Evolutionary conservation across 2,113 vertebrate species (phyloP).

Genomic region (Chlamydotis undulata): DNA sequence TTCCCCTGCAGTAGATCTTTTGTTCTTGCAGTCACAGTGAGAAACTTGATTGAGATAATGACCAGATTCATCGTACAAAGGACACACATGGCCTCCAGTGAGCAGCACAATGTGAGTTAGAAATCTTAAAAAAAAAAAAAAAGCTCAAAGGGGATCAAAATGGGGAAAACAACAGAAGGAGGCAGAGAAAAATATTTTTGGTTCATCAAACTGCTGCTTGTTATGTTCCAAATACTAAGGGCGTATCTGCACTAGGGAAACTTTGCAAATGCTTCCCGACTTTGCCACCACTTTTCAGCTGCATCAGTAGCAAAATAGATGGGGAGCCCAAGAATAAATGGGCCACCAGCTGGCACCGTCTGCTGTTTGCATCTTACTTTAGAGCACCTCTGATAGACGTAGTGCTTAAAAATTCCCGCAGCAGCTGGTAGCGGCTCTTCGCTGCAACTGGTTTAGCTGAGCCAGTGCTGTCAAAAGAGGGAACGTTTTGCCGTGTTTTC

Average conservation of each 20-base stretch:
- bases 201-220: conserved; percentile 56
- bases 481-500: conserved; percentile 12
- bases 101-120: conserved; percentile 64
- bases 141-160: not conserved
- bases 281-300: conserved; percentile 35
- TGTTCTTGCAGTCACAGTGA: conserved; percentile 59
- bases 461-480: conserved; percentile 28
- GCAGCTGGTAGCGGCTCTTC: not conserved
- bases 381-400: not conserved
- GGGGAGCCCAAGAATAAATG: not conserved
- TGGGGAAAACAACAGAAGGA: not conserved
- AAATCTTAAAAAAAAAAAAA: conserved; percentile 26
- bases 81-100: conserved; percentile 60
- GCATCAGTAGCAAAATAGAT: not conserved
- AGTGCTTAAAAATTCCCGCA: not conserved
- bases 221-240: conserved; percentile 32
- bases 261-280: conserved; percentile 9
- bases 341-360: not conserved
- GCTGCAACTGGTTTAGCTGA: conserved; percentile 39
- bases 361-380: not conserved
- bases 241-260: not conserved
- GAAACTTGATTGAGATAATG: conserved; percentile 61
- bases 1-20: conserved; percentile 50
- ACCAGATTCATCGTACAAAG: conserved; percentile 52
- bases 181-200: conserved; percentile 34